Conservation (phyloP, 2,888 invertebrate species). For the Cancer borealis region DNA sequence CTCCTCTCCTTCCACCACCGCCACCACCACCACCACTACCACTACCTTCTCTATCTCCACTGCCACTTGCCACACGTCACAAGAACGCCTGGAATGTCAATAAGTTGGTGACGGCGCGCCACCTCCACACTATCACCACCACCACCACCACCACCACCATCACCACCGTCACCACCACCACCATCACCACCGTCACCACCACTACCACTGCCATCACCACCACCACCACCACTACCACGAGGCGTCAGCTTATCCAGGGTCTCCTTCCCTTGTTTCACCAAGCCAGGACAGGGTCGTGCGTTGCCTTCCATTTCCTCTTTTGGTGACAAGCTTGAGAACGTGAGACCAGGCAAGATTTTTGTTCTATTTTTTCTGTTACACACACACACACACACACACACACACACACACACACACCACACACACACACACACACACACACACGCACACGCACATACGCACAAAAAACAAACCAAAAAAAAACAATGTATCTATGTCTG, state of each 20-base stretch:
- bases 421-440: too few relatives aligned
- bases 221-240: background rate
- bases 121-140: background rate
- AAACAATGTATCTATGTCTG: too few relatives aligned
- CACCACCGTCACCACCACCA: background rate
- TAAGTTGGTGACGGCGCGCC: background rate
- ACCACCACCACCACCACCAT: too few relatives aligned
- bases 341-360: too few relatives aligned
- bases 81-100: constrained; percentile 15
- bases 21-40: background rate
- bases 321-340: too few relatives aligned
- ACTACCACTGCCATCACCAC: background rate
- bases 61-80: background rate
- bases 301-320: too few relatives aligned
- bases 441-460: too few relatives aligned
- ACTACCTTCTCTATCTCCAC: background rate
- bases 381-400: too few relatives aligned
- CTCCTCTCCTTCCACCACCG: background rate
- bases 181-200: background rate
- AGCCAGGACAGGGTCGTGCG: too few relatives aligned
- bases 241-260: background rate
- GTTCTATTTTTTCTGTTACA: too few relatives aligned
- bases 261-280: background rate
- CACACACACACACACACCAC: too few relatives aligned
- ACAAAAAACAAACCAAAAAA: too few relatives aligned